Percentiles rank a stretch among this genome's conserved stretches.
phyloP scores from a whole-genome alignment of 1,140 invertebrate genomes.

The Armadillidium nasatum region DNA sequence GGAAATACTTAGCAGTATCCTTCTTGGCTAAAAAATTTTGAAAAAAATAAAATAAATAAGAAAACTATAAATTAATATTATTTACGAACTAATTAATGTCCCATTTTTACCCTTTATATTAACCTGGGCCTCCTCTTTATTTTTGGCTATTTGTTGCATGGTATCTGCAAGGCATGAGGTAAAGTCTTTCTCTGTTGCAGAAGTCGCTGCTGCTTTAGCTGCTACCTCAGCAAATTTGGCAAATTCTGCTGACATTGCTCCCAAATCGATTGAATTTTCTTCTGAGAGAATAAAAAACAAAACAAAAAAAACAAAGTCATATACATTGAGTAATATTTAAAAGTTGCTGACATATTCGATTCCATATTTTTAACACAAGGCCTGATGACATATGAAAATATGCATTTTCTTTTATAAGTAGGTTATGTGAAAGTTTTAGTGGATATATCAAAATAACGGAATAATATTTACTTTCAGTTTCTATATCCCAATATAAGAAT shows the following conservation, averaged over 20 bases:
- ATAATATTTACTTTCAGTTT: no score
- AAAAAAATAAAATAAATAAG: not conserved
- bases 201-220: constrained; percentile 16
- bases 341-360: no score
- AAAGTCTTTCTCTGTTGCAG: constrained; percentile 28
- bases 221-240: constrained; percentile 36
- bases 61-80: not conserved
- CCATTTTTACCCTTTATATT: constrained; percentile 1
- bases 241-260: constrained; percentile 32
- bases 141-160: constrained; percentile 28
- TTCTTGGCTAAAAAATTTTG: not conserved
- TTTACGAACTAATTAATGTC: not conserved
- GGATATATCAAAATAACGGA: no score
- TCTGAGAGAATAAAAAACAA: no score
- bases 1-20: not conserved
- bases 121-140: constrained; percentile 25
- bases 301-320: no score
- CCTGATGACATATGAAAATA: no score
- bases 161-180: constrained; percentile 31
- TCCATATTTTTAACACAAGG: no score
- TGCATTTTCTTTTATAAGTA: no score
- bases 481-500: no score
- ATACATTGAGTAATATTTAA: no score
- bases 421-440: no score
- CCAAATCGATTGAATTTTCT: constrained; percentile 18